Percentiles rank a stretch among this genome's conserved stretches.
Evolutionary conservation across 2,888 invertebrate species (phyloP).

Genomic region (Mimumesa dahlbomi): DNA sequence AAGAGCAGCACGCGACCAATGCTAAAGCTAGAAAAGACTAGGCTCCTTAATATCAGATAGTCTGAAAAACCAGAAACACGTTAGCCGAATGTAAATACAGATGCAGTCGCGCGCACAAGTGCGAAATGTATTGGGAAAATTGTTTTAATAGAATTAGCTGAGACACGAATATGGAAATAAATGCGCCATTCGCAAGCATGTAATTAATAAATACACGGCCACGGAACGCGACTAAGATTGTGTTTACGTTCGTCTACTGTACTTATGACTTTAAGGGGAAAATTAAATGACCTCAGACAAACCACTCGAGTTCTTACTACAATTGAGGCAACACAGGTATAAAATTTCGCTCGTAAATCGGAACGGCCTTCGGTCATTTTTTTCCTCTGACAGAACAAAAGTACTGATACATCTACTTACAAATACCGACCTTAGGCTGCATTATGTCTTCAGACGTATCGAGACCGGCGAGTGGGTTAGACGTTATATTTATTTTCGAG

Average conservation of each 20-base stretch:
- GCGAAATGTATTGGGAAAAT: conserved; percentile 14
- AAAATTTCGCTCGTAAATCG: conserved; percentile 5
- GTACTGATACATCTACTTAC: conserved; percentile 56
- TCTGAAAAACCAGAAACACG: conserved; percentile 55
- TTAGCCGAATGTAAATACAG: conserved; percentile 52
- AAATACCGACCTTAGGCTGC: conserved; percentile 79
- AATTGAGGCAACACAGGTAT: neutral
- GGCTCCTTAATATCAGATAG: conserved; percentile 58
- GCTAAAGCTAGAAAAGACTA: conserved; percentile 64
- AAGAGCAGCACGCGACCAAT: conserved; percentile 61
- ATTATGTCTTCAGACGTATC: conserved; percentile 84
- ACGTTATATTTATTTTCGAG: conserved; percentile 87
- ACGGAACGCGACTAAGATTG: conserved; percentile 23
- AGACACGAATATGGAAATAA: conserved; percentile 9
- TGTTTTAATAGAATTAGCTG: conserved; percentile 15
- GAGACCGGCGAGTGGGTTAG: conserved; percentile 87
- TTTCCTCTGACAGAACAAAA: conserved; percentile 46
- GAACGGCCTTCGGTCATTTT: conserved; percentile 32
- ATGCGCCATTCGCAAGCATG: conserved; percentile 11
- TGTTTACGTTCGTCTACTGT: conserved; percentile 39
- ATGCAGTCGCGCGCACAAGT: conserved; percentile 37
- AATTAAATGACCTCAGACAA: conserved; percentile 42
- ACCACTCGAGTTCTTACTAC: too few relatives aligned
- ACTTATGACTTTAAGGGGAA: conserved; percentile 27
- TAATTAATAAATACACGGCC: neutral